Conservation (phyloP, 2,888 invertebrate genomes). For the Galeruca laticollis region DNA sequence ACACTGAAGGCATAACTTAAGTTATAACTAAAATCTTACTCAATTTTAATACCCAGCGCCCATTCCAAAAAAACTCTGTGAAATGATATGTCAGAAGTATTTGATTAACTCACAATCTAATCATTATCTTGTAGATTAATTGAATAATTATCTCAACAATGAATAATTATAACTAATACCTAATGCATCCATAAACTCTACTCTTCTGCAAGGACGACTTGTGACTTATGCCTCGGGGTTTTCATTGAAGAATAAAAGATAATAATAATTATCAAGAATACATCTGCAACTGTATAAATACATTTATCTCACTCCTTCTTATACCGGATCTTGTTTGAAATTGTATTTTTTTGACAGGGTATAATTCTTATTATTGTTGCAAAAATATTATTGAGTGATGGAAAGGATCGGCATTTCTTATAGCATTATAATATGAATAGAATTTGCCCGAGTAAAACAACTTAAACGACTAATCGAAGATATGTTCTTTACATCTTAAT, state of each 20-base stretch:
- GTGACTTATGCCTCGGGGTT: slow-evolving; percentile 21
- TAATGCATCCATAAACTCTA: slow-evolving; percentile 6
- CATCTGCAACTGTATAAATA: slow-evolving; percentile 17
- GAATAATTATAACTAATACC: slow-evolving; percentile 14
- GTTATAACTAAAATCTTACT: too few relatives aligned
- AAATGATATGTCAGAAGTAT: too few relatives aligned
- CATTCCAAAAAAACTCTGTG: too few relatives aligned
- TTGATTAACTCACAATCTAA: too few relatives aligned
- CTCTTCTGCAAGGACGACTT: slow-evolving; percentile 22
- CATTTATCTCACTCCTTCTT: slow-evolving; percentile 4
- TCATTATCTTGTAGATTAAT: slow-evolving; percentile 3
- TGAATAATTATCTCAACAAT: neutral
- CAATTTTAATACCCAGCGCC: too few relatives aligned
- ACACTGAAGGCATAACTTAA: too few relatives aligned
- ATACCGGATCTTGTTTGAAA: slow-evolving; percentile 13
- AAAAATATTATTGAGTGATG: neutral
- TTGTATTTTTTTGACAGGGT: slow-evolving; percentile 1
- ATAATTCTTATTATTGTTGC: slow-evolving; percentile 3
- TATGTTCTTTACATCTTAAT: too few relatives aligned
- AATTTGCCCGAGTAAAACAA: too few relatives aligned
- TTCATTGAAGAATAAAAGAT: slow-evolving; percentile 24
- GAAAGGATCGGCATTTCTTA: neutral
- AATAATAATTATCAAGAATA: slow-evolving; percentile 14
- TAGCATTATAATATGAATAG: too few relatives aligned
- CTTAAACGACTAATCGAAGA: too few relatives aligned